Evolutionary conservation across 2,113 vertebrate species (phyloP).

Genomic region (Cyanoliseus patagonus): DNA sequence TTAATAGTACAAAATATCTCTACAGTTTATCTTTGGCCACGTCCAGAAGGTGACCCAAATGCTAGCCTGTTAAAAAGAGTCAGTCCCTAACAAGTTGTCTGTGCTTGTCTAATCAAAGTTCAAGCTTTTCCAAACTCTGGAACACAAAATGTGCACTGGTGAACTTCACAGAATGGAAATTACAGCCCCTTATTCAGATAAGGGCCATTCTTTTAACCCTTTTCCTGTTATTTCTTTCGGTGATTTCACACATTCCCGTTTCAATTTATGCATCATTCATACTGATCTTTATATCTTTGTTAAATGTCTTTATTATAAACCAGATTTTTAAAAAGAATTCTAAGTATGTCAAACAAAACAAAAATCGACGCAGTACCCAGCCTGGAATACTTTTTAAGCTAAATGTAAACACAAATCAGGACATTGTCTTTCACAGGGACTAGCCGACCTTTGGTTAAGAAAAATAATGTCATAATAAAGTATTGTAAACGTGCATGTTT

Average conservation of each 20-base stretch:
- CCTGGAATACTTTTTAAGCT: not conserved
- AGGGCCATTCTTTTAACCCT: not conserved
- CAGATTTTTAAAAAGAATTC: not conserved
- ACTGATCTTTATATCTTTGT: not conserved
- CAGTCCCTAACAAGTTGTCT: not conserved
- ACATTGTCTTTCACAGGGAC: not conserved
- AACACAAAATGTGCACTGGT: not conserved
- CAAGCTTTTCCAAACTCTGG: not conserved
- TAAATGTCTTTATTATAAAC: not conserved
- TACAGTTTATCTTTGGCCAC: not conserved
- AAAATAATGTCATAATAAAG: not conserved
- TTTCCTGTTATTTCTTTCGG: not conserved
- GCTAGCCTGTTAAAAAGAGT: not conserved
- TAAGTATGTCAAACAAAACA: not conserved
- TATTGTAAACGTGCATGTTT: rapidly evolving
- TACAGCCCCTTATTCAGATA: not conserved
- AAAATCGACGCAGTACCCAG: not conserved
- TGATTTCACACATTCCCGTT: not conserved
- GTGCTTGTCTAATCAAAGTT: not conserved
- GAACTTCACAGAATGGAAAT: not conserved
- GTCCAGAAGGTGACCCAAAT: not conserved
- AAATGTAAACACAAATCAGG: not conserved
- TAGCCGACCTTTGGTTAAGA: not conserved
- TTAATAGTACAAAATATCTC: not conserved
- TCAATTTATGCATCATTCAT: not conserved